Percentiles rank a stretch among this genome's conserved stretches.
Conservation (phyloP, 2,113 vertebrate species). For the Perccottus glenii region DNA sequence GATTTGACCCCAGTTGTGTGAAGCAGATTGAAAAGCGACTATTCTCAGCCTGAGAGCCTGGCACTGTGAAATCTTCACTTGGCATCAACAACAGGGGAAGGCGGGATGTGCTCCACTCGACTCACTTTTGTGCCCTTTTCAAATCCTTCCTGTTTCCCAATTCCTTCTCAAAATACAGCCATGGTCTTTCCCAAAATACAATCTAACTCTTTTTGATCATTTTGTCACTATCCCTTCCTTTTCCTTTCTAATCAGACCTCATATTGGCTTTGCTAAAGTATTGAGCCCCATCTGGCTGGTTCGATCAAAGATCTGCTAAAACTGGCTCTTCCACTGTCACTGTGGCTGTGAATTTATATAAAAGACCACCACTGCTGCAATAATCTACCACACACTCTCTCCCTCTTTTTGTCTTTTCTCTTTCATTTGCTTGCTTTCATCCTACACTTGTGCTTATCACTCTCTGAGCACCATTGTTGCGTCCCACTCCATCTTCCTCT, state of each 20-base stretch:
- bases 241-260: constrained; percentile 21
- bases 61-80: constrained; percentile 28
- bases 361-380: constrained; percentile 16
- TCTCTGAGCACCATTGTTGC: background rate
- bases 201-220: constrained; percentile 12
- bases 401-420: background rate
- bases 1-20: constrained; percentile 15
- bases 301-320: constrained; percentile 60
- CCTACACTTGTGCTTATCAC: background rate
- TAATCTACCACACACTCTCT: constrained; percentile 12
- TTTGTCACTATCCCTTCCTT: constrained; percentile 10
- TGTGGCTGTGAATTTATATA: constrained; percentile 33
- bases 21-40: constrained; percentile 23
- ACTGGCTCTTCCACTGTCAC: constrained; percentile 29
- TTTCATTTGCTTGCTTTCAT: background rate
- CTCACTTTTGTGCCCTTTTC: background rate
- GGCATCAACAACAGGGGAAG: constrained; percentile 15
- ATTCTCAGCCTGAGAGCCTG: constrained; percentile 26
- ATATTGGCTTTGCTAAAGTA: constrained; percentile 42
- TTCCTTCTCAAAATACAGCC: background rate
- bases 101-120: constrained; percentile 20
- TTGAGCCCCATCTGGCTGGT: constrained; percentile 56
- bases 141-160: background rate
- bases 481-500: constrained; percentile 1
- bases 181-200: constrained; percentile 8